phyloP scores from a whole-genome alignment of 2,113 vertebrate genomes.

The Corythoichthys haematopterus region DNA sequence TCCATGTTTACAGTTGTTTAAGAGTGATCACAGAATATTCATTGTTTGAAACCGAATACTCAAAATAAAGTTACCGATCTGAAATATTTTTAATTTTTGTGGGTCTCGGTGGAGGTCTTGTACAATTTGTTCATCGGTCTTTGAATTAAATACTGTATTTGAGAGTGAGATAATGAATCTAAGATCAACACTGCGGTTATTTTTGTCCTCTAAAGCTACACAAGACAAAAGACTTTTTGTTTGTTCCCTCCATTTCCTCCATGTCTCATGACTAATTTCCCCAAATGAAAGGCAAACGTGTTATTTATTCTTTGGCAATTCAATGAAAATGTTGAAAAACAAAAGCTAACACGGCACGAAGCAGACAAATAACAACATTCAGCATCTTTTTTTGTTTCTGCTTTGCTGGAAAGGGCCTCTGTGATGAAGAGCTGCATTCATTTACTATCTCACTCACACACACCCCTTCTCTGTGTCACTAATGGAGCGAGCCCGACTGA shows the following conservation, averaged over 20 bases:
- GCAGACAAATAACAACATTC: not conserved
- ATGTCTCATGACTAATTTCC: not conserved
- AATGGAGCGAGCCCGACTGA: slow-evolving; percentile 51
- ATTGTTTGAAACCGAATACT: not conserved
- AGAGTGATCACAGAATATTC: not conserved
- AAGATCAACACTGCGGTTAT: not conserved
- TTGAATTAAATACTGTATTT: not conserved
- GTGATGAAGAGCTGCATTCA: slow-evolving; percentile 7
- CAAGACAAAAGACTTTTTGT: not conserved
- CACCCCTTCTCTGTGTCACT: slow-evolving; percentile 32
- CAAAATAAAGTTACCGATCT: not conserved
- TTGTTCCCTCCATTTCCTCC: not conserved
- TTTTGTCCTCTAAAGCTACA: not conserved
- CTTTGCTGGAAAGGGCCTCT: not conserved
- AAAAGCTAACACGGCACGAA: not conserved
- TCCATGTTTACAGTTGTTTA: too few species aligned
- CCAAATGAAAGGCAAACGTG: not conserved
- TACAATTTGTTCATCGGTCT: not conserved
- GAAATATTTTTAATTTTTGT: not conserved
- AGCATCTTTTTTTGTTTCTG: not conserved
- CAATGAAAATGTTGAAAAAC: not conserved
- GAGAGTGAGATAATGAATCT: not conserved
- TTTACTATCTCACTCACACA: slow-evolving; percentile 11
- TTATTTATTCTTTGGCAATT: not conserved
- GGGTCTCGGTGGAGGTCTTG: not conserved